These are phyloP conservation scores for Sebastiscus tertius DNA, from an alignment of 2,797 vertebrate species.

Conservation along the genomic window DNA sequence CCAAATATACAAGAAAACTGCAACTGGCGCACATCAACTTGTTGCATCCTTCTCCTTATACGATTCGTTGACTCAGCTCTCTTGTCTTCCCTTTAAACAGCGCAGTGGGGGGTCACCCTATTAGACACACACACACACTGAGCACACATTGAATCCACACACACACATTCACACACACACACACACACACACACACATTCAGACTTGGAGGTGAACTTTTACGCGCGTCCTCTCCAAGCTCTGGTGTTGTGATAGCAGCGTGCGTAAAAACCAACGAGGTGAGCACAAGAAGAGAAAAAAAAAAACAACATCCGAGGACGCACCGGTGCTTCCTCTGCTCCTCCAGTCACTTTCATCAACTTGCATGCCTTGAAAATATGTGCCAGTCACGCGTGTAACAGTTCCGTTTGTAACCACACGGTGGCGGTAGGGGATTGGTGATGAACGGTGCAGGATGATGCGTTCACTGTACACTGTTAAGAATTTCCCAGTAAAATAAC, in stretches of 20 bases:
- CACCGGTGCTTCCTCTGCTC: conserved; percentile 39
- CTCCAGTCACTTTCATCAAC: conserved; percentile 65
- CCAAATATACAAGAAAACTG: conserved; percentile 51
- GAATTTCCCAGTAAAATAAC: too few relatives aligned
- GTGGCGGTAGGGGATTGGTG: conserved; percentile 50
- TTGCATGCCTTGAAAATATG: conserved; percentile 35
- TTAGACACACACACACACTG: conserved; percentile 35
- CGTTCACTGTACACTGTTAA: too few relatives aligned
- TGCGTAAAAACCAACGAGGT: conserved; percentile 32
- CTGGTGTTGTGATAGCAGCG: conserved; percentile 27
- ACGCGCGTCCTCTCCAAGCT: conserved; percentile 15
- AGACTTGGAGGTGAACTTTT: conserved; percentile 42
- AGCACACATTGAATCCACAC: background rate
- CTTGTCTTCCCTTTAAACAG: conserved; percentile 77
- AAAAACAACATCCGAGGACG: conserved; percentile 5
- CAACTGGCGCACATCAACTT: conserved; percentile 70
- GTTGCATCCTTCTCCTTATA: conserved; percentile 75
- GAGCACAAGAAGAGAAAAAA: background rate
- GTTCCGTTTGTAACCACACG: conserved; percentile 53
- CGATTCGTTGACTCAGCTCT: conserved; percentile 78
- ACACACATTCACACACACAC: background rate
- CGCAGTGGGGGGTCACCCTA: conserved; percentile 73
- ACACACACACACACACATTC: background rate
- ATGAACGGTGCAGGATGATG: background rate
- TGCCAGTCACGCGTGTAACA: conserved; percentile 36